Percentiles rank a stretch among this genome's conserved stretches.
Conservation (phyloP, 2,888 invertebrate species). For the Nebria brevicollis region DNA sequence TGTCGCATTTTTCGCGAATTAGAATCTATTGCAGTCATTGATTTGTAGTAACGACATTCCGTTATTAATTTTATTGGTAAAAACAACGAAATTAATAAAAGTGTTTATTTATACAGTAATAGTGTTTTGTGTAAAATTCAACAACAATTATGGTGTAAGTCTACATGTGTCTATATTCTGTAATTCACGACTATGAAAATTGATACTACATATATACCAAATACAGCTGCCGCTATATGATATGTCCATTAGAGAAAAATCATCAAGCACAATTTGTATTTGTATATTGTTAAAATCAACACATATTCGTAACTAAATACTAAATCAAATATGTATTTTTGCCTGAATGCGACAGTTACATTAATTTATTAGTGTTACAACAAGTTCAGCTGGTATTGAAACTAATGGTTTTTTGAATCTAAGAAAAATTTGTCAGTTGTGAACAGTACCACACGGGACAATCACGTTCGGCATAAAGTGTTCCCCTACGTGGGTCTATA, state of each 20-base stretch:
- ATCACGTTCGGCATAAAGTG: background rate
- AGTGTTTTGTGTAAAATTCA: too few relatives aligned
- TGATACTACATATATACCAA: slow-evolving; percentile 15
- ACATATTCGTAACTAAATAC: background rate
- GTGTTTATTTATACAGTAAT: too few relatives aligned
- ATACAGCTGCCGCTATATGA: slow-evolving; percentile 38
- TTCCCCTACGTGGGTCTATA: slow-evolving; percentile 5
- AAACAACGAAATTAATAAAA: too few relatives aligned
- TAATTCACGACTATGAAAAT: background rate
- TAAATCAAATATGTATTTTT: background rate
- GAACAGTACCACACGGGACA: background rate
- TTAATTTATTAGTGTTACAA: slow-evolving; percentile 36
- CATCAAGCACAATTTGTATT: slow-evolving; percentile 34
- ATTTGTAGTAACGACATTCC: too few relatives aligned
- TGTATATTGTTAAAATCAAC: slow-evolving; percentile 23
- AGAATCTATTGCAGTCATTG: too few relatives aligned
- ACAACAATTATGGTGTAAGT: too few relatives aligned
- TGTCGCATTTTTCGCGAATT: too few relatives aligned
- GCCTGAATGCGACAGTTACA: slow-evolving; percentile 25
- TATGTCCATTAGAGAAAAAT: slow-evolving; percentile 25
- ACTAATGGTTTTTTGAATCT: slow-evolving; percentile 4
- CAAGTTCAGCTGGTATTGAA: slow-evolving; percentile 28
- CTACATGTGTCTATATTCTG: too few relatives aligned
- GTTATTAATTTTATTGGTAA: too few relatives aligned
- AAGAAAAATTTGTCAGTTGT: background rate